phyloP scores from a whole-genome alignment of 2,797 vertebrate genomes.

The Melanotaenia parkinsoni region DNA sequence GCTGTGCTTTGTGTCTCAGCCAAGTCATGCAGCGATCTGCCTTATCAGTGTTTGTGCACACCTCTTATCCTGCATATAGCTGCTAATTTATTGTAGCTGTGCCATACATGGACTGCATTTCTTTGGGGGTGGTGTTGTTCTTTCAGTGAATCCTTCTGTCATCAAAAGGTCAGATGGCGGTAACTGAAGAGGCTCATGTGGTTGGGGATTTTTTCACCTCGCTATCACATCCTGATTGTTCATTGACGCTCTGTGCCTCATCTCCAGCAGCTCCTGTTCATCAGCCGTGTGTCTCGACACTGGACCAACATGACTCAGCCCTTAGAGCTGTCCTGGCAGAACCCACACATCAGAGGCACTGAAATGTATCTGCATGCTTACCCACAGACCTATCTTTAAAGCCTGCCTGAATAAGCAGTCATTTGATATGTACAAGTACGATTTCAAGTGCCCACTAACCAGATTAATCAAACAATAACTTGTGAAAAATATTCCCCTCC shows the following conservation, averaged over 20 bases:
- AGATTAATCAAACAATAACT: constrained; percentile 1
- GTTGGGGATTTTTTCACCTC: constrained; percentile 29
- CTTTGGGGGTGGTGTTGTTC: constrained; percentile 13
- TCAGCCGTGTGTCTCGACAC: constrained; percentile 17
- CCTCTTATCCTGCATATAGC: constrained; percentile 33
- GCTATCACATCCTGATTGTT: constrained; percentile 10
- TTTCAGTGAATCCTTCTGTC: neutral
- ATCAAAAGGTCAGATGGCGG: constrained; percentile 19
- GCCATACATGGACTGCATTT: constrained; percentile 23
- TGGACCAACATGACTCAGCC: constrained; percentile 53
- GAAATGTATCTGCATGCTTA: constrained; percentile 54
- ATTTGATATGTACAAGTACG: constrained; percentile 36
- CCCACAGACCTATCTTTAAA: constrained; percentile 55
- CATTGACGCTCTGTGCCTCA: constrained; percentile 16
- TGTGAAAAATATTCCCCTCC: neutral
- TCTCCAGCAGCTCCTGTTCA: constrained; percentile 26
- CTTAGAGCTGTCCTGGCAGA: constrained; percentile 23
- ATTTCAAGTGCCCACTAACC: constrained; percentile 5
- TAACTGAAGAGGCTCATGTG: constrained; percentile 18
- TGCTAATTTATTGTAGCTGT: neutral
- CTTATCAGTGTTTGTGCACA: constrained; percentile 46
- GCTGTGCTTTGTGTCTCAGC: neutral
- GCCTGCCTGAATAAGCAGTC: constrained; percentile 53
- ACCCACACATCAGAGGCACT: constrained; percentile 28
- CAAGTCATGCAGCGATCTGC: constrained; percentile 29